Conservation (phyloP, 1,140 invertebrate species). For the Chironomus striatipennis region DNA sequence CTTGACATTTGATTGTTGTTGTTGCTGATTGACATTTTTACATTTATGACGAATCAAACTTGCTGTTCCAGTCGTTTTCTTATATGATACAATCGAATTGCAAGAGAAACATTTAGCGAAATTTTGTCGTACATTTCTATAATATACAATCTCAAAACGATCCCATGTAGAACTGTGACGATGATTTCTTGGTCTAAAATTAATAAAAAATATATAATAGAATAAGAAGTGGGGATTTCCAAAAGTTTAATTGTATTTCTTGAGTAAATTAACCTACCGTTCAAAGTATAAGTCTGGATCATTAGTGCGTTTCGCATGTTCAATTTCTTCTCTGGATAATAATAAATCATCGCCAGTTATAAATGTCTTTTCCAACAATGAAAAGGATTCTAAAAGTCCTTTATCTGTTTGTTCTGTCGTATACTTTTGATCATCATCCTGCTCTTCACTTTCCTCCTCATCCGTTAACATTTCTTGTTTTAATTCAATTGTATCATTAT, state of each 20-base stretch:
- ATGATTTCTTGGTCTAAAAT: conserved; percentile 20
- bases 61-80: neutral
- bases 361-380: neutral
- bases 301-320: neutral
- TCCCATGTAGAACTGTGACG: conserved; percentile 3
- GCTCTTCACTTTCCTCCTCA: neutral
- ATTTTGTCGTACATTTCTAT: neutral
- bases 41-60: conserved; percentile 18
- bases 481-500: neutral
- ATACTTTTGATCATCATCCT: neutral
- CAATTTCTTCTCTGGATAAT: conserved; percentile 14
- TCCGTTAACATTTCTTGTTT: conserved; percentile 11
- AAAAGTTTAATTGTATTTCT: neutral
- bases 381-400: neutral
- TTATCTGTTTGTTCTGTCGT: neutral
- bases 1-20: neutral
- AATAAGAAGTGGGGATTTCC: neutral
- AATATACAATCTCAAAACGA: conserved; percentile 15
- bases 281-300: conserved; percentile 11
- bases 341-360: neutral
- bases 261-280: neutral
- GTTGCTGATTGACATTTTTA: neutral
- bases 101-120: conserved; percentile 16
- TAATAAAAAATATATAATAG: neutral
- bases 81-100: neutral